Evolutionary conservation across 2,797 vertebrate species (phyloP).

Genomic region (Dryobates pubescens): DNA sequence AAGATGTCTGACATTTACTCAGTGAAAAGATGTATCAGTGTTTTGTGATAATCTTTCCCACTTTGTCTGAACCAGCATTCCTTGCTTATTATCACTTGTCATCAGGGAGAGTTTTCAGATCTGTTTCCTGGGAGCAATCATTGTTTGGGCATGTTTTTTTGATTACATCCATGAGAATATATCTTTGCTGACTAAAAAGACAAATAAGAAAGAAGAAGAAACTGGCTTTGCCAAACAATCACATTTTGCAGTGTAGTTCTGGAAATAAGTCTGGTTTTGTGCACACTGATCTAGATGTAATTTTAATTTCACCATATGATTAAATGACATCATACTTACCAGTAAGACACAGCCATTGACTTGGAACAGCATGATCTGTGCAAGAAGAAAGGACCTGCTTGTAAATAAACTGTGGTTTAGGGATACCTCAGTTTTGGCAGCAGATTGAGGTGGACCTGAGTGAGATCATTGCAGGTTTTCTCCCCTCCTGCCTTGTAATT

Average conservation of each 20-base stretch:
- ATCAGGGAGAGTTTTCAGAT: background rate
- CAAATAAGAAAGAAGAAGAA: conserved; percentile 22
- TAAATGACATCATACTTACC: conserved; percentile 8
- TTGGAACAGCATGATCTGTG: background rate
- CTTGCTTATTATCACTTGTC: background rate
- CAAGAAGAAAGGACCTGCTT: conserved; percentile 9
- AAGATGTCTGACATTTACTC: background rate
- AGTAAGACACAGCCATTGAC: conserved; percentile 15
- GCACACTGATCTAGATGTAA: background rate
- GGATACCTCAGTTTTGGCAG: conserved; percentile 24
- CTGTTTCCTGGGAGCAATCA: background rate
- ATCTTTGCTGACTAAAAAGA: background rate
- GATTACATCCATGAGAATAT: background rate
- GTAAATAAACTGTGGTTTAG: conserved; percentile 38
- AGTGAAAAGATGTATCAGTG: background rate
- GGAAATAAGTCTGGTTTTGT: background rate
- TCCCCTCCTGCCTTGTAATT: background rate
- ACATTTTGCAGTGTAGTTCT: background rate
- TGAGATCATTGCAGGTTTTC: conserved; percentile 1
- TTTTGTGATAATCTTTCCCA: background rate
- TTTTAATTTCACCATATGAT: conserved; percentile 51
- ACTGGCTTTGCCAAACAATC: conserved; percentile 1
- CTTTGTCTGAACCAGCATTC: background rate
- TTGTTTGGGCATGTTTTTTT: background rate
- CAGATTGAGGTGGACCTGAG: background rate